Base-by-base conservation (phyloP, 1,140 invertebrate species). In the Halesus radiatus region DNA sequence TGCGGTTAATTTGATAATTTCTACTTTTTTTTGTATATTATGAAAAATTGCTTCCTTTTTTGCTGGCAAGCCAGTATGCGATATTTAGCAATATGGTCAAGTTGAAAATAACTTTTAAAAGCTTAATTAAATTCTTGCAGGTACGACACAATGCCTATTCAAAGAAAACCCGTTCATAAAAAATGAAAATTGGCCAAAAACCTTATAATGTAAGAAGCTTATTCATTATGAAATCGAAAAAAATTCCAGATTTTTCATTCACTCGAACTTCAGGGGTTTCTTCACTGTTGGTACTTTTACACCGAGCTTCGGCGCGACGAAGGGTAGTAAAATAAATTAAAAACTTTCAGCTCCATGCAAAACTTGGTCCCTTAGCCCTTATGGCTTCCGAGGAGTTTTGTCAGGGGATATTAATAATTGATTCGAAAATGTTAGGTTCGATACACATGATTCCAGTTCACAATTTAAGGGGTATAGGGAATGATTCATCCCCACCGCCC, bases 271-370 rank as follows among this genome's bases (percentile, higher is more conserved):
- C 5, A 4, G 29, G n/a, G 62, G 62, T 29, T 66, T 66, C 62
- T 32, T 16, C 1, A 66, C 29, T 66, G 22, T 16, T 13, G 62
- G 10, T 32, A 16, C 26, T 66, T 66, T 66, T 16, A 66, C 62
- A 26, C 62, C 3, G 20, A 66, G 62, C n/a, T 13, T 32, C 62
- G 7, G 26, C n/a, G 23, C 62, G 62, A 66, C 15, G 62, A n/a
- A 66, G 62, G 62, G 29, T 66, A 66, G 62, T 66, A 66, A 66
- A 66, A 66, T 66, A 66, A 66, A 66, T 66, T 66, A 66, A 66
- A 32, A 66, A 66, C 22, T 66, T 45, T 66, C 62, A 16, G 23
- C 13, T 66, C 29, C 32, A 66, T 66, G 62, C 60, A 66, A 66
- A 60, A 66, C 62, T 66, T 66, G 6, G 10, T 66, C 62, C 62